phyloP scores from a whole-genome alignment of 2,888 invertebrate species.

The Lepeophtheirus nordmannii region DNA sequence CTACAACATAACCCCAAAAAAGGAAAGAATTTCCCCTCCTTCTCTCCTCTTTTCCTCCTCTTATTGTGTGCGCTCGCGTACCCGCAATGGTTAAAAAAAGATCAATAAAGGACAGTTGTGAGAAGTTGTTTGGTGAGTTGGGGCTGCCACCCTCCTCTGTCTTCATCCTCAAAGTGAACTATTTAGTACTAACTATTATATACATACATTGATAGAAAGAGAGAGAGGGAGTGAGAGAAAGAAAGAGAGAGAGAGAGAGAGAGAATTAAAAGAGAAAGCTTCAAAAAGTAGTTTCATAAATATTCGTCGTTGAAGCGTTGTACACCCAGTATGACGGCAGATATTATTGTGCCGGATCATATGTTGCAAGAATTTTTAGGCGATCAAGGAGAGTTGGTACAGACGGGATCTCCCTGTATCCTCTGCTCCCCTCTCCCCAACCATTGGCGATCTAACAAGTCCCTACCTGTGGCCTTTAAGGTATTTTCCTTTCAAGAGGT shows the following conservation, averaged over 20 bases:
- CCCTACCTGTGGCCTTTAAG: conserved; percentile 84
- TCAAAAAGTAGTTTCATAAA: too few relatives aligned
- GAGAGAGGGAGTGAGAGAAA: too few relatives aligned
- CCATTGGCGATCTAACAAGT: conserved; percentile 96
- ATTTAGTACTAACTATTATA: neutral
- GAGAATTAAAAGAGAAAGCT: too few relatives aligned
- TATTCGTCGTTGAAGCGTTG: neutral
- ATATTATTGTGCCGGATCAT: conserved; percentile 18
- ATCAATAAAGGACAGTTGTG: conserved; percentile 8
- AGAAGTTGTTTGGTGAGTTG: neutral
- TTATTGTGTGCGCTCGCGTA: neutral
- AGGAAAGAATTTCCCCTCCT: neutral
- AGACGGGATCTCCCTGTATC: conserved; percentile 86
- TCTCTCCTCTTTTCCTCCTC: neutral
- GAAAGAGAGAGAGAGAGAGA: too few relatives aligned
- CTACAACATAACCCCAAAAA: conserved; percentile 5
- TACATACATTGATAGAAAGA: too few relatives aligned
- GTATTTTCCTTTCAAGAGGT: conserved; percentile 50
- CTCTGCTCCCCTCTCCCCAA: conserved; percentile 78
- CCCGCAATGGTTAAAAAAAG: conserved; percentile 6
- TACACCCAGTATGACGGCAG: neutral
- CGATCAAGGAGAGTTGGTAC: conserved; percentile 73
- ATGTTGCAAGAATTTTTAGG: conserved; percentile 41
- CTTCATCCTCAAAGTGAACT: neutral
- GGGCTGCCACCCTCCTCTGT: neutral